These are phyloP conservation scores for Linhomoeus sp. DNA, from an alignment of 2,888 invertebrate genomes.

Conservation along the genomic window DNA sequence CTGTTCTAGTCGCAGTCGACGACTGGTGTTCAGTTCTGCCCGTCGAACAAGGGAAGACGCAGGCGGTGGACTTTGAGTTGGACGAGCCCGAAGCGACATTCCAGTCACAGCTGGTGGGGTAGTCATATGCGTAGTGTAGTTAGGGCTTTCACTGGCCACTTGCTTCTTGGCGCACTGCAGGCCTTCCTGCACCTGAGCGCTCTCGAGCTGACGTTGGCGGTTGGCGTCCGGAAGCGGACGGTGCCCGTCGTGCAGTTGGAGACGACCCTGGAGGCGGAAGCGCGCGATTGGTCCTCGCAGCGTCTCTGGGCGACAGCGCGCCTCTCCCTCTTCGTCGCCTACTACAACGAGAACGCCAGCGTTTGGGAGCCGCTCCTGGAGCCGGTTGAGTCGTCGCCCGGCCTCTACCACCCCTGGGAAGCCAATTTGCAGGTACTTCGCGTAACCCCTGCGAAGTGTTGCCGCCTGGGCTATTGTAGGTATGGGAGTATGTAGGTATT, in stretches of 20 bases:
- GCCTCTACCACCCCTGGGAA: conserved; percentile 14
- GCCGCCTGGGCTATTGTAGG: no score
- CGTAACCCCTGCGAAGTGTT: no score
- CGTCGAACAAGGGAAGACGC: conserved; percentile 8
- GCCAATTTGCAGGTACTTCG: neutral
- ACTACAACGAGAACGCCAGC: conserved; percentile 74
- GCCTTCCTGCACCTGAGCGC: conserved; percentile 25
- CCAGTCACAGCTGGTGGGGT: no score
- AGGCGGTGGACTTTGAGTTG: conserved; percentile 1
- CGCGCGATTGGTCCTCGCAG: conserved; percentile 14
- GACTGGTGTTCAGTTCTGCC: conserved; percentile 6
- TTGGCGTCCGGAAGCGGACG: conserved; percentile 71
- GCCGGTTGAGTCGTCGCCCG: conserved; percentile 34
- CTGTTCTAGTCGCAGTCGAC: no score
- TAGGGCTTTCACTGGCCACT: no score
- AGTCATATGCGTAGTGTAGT: no score
- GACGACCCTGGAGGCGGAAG: conserved; percentile 48
- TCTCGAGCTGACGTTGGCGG: conserved; percentile 59
- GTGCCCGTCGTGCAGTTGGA: conserved; percentile 71
- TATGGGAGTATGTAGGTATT: no score
- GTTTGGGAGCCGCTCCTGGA: conserved; percentile 93
- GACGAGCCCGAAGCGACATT: neutral
- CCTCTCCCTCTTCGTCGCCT: conserved; percentile 53
- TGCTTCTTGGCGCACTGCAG: conserved; percentile 6
- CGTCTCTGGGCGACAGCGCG: conserved; percentile 15